Base-by-base conservation (phyloP, 2,113 vertebrate genomes). In the Vidua macroura region DNA sequence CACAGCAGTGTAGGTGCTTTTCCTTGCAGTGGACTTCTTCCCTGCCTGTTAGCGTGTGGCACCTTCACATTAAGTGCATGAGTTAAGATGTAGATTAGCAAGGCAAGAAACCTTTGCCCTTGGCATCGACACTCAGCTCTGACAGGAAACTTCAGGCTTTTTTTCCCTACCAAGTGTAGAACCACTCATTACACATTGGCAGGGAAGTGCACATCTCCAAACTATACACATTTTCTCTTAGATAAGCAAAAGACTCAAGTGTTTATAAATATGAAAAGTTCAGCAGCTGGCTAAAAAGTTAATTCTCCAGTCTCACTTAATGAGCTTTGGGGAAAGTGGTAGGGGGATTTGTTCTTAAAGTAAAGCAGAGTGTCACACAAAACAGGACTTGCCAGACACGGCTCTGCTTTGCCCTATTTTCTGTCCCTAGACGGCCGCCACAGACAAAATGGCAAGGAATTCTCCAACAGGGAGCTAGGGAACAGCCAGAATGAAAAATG, bases 221-320 rank as follows among this genome's bases (percentile, higher is more conserved):
- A 97, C 97, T 80, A 94, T 97, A 96, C 97, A 95, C 95, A 98
- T 98, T 98, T 98, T 98, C 93, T 94, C 86, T 89, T 97, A 97
- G 94, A 96, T 98, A 98, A 98, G 98, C 98, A 98, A 93, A 92
- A 93, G 96, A 96, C 97, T 98, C 97, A 98, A 97, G 94, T 98
- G 97, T 98, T 98, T 98, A 98, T 96, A 97, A 98, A 98, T 96
- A 97, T 95, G 96, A 97, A 90, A 96, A 98, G 93, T 97, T 98
- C 96, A 97, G 94, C 97, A 97, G 95, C 97, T 98, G 97, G 97
- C 78, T 96, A 60, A 96, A 97, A 98, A 96, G 77, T 92, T 95
- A 98, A 97, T 91, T 96, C 93, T 92, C 94, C 93, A 72, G 93
- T 78, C 70, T 94, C 96, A 94, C 86, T 94, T 97, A 96, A 97